phyloP scores from a whole-genome alignment of 2,113 vertebrate species.

The Eurypyga helias region DNA sequence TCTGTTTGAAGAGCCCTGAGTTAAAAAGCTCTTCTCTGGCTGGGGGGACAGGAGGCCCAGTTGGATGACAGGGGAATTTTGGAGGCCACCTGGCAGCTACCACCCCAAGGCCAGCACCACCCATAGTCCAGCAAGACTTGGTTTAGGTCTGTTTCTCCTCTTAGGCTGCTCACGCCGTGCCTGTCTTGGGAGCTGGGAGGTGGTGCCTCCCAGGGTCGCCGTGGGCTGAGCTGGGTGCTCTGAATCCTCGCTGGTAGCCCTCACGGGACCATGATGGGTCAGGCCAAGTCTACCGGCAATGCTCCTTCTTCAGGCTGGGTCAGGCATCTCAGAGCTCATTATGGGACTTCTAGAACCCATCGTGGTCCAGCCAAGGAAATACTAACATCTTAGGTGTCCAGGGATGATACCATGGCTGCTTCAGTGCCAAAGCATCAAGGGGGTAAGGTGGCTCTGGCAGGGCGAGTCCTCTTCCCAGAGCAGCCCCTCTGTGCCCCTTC shows the following conservation, averaged over 20 bases:
- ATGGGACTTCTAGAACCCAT: neutral
- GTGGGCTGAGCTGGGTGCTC: neutral
- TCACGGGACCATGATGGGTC: neutral
- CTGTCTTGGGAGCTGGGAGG: neutral
- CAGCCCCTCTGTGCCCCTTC: neutral
- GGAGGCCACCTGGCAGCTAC: neutral
- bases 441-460: neutral
- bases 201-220: neutral
- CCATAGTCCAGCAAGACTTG: neutral
- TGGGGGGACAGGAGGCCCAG: neutral
- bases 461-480: neutral
- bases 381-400: neutral
- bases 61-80: neutral
- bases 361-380: neutral
- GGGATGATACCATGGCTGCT: neutral
- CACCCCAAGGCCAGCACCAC: neutral
- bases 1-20: neutral
- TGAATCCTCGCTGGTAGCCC: neutral
- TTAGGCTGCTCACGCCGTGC: neutral
- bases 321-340: neutral
- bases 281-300: neutral
- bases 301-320: neutral
- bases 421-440: neutral
- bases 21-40: neutral
- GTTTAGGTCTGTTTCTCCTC: neutral